These are phyloP conservation scores for Actinopyga echinites DNA, from an alignment of 53 echinoderm and acorn worm genomes.

Conservation along the genomic window DNA sequence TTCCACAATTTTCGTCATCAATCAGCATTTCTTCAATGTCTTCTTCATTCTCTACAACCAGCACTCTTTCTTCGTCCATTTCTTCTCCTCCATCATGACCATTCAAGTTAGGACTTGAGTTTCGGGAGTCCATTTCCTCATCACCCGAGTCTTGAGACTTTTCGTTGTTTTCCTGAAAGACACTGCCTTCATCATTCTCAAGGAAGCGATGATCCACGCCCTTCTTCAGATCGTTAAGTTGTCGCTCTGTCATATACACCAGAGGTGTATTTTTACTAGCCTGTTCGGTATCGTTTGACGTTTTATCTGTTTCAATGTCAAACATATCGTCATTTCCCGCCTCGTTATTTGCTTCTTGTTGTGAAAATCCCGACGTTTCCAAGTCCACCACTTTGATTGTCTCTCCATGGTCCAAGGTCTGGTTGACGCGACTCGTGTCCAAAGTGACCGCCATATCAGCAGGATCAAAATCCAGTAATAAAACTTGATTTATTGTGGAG, in stretches of 20 bases:
- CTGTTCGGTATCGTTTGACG: not conserved
- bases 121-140: not conserved
- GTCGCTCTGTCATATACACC: slow-evolving; percentile 12
- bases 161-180: too few relatives aligned
- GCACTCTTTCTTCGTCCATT: not conserved
- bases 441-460: not conserved
- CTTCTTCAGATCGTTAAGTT: too few relatives aligned
- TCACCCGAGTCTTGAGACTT: too few relatives aligned
- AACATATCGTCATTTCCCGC: not conserved
- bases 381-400: not conserved
- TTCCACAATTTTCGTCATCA: not conserved
- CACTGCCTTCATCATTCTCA: too few relatives aligned
- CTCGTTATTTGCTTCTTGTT: not conserved
- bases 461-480: not conserved
- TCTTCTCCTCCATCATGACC: not conserved
- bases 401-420: slow-evolving; percentile 1
- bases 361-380: not conserved
- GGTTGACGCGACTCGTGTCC: not conserved
- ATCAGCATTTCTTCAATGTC: not conserved
- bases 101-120: not conserved
- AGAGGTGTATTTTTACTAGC: not conserved
- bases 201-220: too few relatives aligned
- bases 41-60: not conserved
- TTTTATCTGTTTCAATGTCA: not conserved
- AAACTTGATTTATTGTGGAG: too few relatives aligned